phyloP scores from a whole-genome alignment of 2,113 vertebrate species.

The Anoplopoma fimbria region DNA sequence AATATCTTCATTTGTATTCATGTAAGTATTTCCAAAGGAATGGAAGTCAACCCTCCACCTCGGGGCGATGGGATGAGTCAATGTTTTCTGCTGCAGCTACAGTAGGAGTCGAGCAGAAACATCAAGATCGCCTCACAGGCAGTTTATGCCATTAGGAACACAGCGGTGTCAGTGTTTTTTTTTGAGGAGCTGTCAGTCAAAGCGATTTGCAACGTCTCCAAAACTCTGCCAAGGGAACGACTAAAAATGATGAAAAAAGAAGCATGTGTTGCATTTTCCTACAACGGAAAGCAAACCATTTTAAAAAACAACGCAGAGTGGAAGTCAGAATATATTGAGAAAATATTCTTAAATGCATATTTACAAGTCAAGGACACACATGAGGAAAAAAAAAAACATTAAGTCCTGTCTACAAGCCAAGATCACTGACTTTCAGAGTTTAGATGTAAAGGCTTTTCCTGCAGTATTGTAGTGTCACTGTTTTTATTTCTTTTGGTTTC shows the following conservation, averaged over 20 bases:
- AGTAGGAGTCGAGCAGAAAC: constrained; percentile 63
- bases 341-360: background rate
- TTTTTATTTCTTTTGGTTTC: background rate
- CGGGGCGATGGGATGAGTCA: constrained; percentile 74
- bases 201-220: constrained; percentile 29
- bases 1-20: constrained; percentile 82
- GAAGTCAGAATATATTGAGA: background rate
- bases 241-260: constrained; percentile 16
- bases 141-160: constrained; percentile 62
- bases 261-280: constrained; percentile 4
- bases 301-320: background rate
- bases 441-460: background rate
- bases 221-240: constrained; percentile 31
- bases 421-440: background rate
- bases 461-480: background rate
- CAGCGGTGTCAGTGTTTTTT: constrained; percentile 6
- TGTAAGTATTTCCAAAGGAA: constrained; percentile 72
- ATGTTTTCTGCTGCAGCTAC: constrained; percentile 69
- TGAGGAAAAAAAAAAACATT: background rate
- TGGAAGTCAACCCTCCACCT: constrained; percentile 70
- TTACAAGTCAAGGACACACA: constrained; percentile 28
- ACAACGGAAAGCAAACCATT: background rate
- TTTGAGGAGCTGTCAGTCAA: constrained; percentile 64
- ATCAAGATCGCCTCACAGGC: constrained; percentile 63
- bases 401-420: background rate